Evolutionary conservation across 2,113 vertebrate species (phyloP), one percentile per base, ranked within the genome.

Genomic region (Alligator sinensis): DNA sequence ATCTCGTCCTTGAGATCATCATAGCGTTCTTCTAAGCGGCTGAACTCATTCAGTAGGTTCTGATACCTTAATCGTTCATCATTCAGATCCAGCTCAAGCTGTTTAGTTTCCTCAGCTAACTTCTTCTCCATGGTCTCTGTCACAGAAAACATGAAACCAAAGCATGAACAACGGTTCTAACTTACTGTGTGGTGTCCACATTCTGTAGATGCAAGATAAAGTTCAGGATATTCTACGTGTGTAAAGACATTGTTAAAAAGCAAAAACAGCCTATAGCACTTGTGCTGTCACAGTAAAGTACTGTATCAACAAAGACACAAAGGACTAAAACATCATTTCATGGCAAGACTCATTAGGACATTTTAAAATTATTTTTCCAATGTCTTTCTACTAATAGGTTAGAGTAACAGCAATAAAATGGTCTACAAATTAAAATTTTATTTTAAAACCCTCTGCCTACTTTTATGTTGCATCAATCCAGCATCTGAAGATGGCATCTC

Each of bases 11-110:
- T 99, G 81, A 99, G 97, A 89, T 99, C 99, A 88, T 99, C 99
- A 34, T 99, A 99, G 17, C 99, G 98, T 96, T 99, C 99, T 97
- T 99, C 99, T 61, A 99, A 96, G 84, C 99, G 98, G 88, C 98
- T 99, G 96, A 99, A 99, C 94, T 99, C 99, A 34, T 98, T 98
- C 86, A 99, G 98, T 81, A 99, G 98, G 97, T 99, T 99, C 98
- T 99, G 99, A 90, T 99, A 99, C 81, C 99, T 98, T 18, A 99
- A 97, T 12, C 99, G 98, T 57, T 99, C 99, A 82, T 99, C 99
- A 25, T 99, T 99, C 97, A 99, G 97, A 87, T 99, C 99, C 0
- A 98, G 98, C 96, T 99, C 98, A 90, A 99, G 97, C 97, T 99
- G 99, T 91, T 99, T 98, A 0, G 99, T 99, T 97, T 99, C 99